Evolutionary conservation across 1,140 invertebrate genomes (phyloP).

Genomic region (Aphis gossypii): DNA sequence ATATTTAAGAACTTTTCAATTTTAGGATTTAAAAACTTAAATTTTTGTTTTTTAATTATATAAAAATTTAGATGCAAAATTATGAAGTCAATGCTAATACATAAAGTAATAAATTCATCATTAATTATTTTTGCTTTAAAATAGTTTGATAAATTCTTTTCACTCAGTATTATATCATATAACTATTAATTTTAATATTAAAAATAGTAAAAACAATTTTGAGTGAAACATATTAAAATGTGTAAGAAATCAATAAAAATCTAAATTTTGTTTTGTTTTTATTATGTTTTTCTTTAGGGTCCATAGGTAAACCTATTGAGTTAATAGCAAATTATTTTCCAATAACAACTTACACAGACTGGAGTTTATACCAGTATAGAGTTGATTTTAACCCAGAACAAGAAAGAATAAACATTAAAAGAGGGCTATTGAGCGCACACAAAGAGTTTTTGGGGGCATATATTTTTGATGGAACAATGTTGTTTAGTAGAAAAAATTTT

Average conservation of each 20-base stretch:
- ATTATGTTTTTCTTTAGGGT: background rate
- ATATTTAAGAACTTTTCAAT: too few relatives aligned
- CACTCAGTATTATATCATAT: background rate
- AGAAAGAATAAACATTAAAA: slow-evolving; percentile 71
- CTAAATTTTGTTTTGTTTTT: background rate
- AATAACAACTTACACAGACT: slow-evolving; percentile 72
- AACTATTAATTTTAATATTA: background rate
- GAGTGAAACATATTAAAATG: background rate
- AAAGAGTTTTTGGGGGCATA: slow-evolving; percentile 66
- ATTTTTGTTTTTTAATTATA: too few relatives aligned
- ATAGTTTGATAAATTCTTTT: background rate
- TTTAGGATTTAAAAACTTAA: background rate
- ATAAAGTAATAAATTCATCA: too few relatives aligned
- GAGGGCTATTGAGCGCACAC: slow-evolving; percentile 70
- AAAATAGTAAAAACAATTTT: background rate
- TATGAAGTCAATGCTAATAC: too few relatives aligned
- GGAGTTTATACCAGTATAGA: slow-evolving; percentile 82
- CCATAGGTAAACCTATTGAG: background rate
- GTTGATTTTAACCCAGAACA: slow-evolving; percentile 81
- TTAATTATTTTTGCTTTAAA: too few relatives aligned
- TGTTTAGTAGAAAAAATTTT: slow-evolving; percentile 64
- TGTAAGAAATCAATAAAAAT: background rate
- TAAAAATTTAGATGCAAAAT: too few relatives aligned
- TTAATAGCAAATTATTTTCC: slow-evolving; percentile 78
- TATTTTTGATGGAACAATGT: slow-evolving; percentile 67